Evolutionary conservation across 1,140 invertebrate species (phyloP), one percentile per base, ranked within the genome.

Genomic region (Luehdorfia chinensis): DNA sequence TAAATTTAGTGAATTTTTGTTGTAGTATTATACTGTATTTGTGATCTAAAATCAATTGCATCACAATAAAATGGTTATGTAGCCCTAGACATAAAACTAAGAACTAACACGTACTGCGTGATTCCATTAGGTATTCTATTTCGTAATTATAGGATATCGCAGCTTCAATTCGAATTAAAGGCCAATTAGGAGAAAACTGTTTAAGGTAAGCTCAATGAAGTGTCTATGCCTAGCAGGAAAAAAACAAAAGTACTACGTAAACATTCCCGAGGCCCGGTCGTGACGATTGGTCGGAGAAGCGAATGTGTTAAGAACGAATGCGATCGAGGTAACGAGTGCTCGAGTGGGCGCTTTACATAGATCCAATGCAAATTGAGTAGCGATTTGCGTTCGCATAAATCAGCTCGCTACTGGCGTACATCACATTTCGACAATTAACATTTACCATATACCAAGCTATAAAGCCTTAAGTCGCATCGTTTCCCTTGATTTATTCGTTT

Each of bases 281-380:
- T 72, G 64, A 70, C 63, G 55, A 66, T 75, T 59, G 61, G 52
- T 39, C n/a, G n/a, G 39, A 43, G 39, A 43, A 53, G 36, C 41
- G 41, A 46, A 54, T 53, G 58, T 62, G 52, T 64, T 49, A 28
- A 45, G 43, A 47, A 25, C 50, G 28, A 30, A n/a, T n/a, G n/a
- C 53, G 49, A 58, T 60, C 54, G 55, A 49, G 49, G 59, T 64
- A 68, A 74, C 66, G 59, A 78, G 61, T 55, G 47, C 21, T 47
- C 53, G 56, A 75, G 60, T 67, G 66, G 60, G 64, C 64, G 65
- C 59, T 67, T 69, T 69, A 66, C 68, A 74, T 62, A 73, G 69
- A 73, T 69, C 60, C 58, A 65, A 76, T 79, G 73, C 71, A 75
- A 79, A 76, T 73, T 65, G 56, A 59, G 61, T 64, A 56, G 62